phyloP scores from a whole-genome alignment of 2,113 vertebrate genomes.

The Geococcyx californianus region DNA sequence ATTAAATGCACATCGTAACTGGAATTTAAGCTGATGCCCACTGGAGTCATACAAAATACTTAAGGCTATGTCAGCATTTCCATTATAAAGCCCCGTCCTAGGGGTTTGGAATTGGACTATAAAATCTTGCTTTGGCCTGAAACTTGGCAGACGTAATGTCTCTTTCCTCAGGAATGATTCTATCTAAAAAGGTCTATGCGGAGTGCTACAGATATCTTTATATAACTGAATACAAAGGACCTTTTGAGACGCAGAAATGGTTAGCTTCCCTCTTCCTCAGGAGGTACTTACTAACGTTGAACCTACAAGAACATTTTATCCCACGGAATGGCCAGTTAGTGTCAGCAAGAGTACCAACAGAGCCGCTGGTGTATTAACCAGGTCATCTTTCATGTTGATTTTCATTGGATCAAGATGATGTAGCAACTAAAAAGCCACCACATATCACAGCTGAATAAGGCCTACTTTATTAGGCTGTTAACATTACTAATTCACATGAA shows the following conservation, averaged over 20 bases:
- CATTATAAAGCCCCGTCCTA: background rate
- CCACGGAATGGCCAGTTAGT: background rate
- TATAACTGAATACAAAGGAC: background rate
- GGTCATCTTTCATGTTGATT: background rate
- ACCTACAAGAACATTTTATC: background rate
- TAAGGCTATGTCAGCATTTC: slow-evolving; percentile 26
- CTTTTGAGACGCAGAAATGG: background rate
- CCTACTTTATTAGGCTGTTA: background rate
- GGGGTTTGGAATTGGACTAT: background rate
- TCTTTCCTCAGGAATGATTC: slow-evolving; percentile 9
- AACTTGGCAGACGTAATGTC: background rate
- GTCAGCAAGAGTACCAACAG: background rate
- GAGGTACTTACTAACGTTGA: background rate
- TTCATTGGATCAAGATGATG: accelerated
- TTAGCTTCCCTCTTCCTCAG: background rate
- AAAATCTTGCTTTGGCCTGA: slow-evolving; percentile 28
- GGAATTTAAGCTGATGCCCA: background rate
- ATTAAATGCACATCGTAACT: slow-evolving; percentile 10
- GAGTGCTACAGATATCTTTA: background rate
- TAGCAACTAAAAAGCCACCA: background rate
- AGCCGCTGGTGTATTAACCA: background rate
- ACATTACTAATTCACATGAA: background rate
- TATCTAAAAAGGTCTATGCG: background rate
- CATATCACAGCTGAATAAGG: background rate
- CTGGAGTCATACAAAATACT: background rate